Evolutionary conservation across 2,113 vertebrate genomes (phyloP), one percentile per base, ranked within the genome.

Genomic region (Ammodytes dubius): DNA sequence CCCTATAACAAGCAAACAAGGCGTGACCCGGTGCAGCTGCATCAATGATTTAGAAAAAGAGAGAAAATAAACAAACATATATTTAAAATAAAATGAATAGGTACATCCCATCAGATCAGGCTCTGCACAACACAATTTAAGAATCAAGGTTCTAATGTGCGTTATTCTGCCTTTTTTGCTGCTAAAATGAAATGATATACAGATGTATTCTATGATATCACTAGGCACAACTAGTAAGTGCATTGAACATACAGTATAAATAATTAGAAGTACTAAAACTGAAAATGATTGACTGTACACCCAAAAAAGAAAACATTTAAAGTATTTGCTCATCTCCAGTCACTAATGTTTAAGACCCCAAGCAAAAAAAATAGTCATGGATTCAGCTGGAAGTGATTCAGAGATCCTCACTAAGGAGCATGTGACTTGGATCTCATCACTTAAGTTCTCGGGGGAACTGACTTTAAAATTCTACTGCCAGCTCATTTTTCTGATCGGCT

Each of bases 1-100:
- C 53, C 27, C n/a, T 19, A 40, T 64, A 77, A 81, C 64, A 57
- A 74, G 73, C 70, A 74, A 43, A 40, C n/a, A 63, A 49, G 47
- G 58, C 61, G 71, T 50, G 56, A 71, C 46, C 39, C 54, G 53
- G 64, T 72, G 4, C 15, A 70, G n/a, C 77, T 66, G 56, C 66
- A 53, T 15, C 43, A 13, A 0, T 53, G 14, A 72, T 69, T 76
- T 52, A 4, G n/a, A 61, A 39, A 39, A 72, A 4, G 49, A 17
- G 14, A 40, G 15, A 37, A 2, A 46, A n/a, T 27, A 5, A 40
- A 27, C 12, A 6, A 72, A 46, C 6, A 68, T 15, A 76, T 40
- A 8, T 9, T 5, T 42, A 39, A 47, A 81, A 15, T 40, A 40
- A 56, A 40, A 52, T 65, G 5, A 8, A 65, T 9, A 42, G 9